These are phyloP conservation scores for Sipha flava DNA, from an alignment of 1,140 invertebrate genomes.

Conservation along the genomic window DNA sequence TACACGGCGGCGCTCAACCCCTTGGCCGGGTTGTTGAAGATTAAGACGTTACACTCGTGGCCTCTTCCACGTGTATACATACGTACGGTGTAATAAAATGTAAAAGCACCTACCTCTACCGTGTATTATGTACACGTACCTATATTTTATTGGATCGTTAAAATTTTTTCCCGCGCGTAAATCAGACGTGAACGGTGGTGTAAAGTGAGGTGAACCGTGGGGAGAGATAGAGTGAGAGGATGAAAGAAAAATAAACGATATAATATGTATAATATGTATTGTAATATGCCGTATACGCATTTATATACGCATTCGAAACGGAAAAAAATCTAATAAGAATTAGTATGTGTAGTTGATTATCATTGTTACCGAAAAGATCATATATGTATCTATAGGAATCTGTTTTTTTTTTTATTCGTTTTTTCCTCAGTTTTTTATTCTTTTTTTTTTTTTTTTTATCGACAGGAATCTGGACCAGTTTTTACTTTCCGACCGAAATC, in stretches of 20 bases:
- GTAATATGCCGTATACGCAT: no score
- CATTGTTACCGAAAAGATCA: not conserved
- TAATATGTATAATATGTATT: no score
- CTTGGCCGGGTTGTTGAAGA: no score
- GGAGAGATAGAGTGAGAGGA: not conserved
- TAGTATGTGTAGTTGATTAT: not conserved
- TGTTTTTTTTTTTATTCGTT: not conserved
- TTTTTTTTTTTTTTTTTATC: not conserved
- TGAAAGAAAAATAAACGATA: not conserved
- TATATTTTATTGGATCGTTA: conserved; percentile 15
- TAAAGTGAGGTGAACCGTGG: not conserved
- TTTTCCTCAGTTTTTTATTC: no score
- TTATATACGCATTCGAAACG: no score
- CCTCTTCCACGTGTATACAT: not conserved
- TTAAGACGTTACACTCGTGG: not conserved
- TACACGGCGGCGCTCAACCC: no score
- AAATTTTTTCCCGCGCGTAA: not conserved
- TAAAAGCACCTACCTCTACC: not conserved
- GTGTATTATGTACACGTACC: not conserved
- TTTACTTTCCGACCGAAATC: not conserved
- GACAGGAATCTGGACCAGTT: not conserved
- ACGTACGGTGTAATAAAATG: not conserved
- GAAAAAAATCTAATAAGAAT: not conserved
- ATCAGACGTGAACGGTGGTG: not conserved
- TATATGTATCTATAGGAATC: not conserved